Evolutionary conservation across 1,140 invertebrate genomes (phyloP).

Genomic region (Bombus soroeensis): DNA sequence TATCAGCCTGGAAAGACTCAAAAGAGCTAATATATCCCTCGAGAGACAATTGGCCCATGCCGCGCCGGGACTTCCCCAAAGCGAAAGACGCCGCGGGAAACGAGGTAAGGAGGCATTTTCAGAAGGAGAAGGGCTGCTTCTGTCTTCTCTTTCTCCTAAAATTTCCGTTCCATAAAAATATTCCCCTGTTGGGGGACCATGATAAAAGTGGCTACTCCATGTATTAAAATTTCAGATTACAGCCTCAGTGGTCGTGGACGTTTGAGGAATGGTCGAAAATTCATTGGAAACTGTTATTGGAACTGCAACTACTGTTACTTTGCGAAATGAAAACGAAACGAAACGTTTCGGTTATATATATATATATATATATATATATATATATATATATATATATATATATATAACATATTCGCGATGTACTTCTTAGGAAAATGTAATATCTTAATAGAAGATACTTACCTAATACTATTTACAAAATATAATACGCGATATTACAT

Average conservation of each 20-base stretch:
- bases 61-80: constrained; percentile 25
- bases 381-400: no score
- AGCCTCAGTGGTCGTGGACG: not conserved
- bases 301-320: not conserved
- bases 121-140: not conserved
- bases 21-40: constrained; percentile 74
- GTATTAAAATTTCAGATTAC: constrained; percentile 13
- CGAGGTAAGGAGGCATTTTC: not conserved
- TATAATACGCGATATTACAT: no score
- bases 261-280: not conserved
- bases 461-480: no score
- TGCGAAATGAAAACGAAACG: not conserved
- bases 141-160: not conserved
- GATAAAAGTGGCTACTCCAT: no score
- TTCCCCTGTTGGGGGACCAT: not conserved
- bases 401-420: not conserved
- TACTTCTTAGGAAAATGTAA: not conserved
- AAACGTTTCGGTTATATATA: not conserved
- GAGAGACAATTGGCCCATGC: constrained; percentile 62
- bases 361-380: no score
- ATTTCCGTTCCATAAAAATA: constrained; percentile 7
- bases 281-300: not conserved
- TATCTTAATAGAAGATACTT: no score
- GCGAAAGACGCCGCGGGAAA: not conserved
- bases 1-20: constrained; percentile 60